Percentiles rank a stretch among this genome's conserved stretches.
Conservation (phyloP, 2,113 vertebrate genomes). For the Percopsis transmontana region DNA sequence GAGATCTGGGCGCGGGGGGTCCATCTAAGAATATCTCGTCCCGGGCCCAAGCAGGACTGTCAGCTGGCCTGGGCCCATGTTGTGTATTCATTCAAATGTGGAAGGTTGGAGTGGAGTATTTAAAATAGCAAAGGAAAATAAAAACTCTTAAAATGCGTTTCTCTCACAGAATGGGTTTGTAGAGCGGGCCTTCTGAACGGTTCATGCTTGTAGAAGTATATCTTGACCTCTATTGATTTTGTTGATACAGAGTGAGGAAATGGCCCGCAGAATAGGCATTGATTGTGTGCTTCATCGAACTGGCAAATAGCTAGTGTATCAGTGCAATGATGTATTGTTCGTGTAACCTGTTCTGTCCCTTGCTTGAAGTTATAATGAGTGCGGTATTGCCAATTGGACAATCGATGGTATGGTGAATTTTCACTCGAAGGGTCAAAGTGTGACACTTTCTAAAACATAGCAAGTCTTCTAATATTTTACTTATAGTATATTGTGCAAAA, state of each 20-base stretch:
- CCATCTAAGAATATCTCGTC: too few species aligned
- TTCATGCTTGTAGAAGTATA: too few species aligned
- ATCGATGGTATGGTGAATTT: slow-evolving; percentile 8
- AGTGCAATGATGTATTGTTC: not conserved
- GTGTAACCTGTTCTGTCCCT: slow-evolving; percentile 8
- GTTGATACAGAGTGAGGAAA: not conserved
- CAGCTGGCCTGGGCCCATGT: too few species aligned
- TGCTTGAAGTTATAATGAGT: slow-evolving; percentile 24
- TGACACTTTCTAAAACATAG: not conserved
- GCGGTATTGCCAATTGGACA: not conserved
- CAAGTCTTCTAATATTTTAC: slow-evolving; percentile 8
- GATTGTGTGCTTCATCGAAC: slow-evolving; percentile 24
- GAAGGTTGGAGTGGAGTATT: too few species aligned
- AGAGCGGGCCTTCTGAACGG: too few species aligned
- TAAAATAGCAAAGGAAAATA: too few species aligned
- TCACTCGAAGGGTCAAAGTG: slow-evolving; percentile 1
- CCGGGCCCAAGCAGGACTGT: too few species aligned
- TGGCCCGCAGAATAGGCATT: not conserved
- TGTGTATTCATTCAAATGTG: too few species aligned
- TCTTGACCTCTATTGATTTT: slow-evolving; percentile 2
- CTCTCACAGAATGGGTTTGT: too few species aligned
- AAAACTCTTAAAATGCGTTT: too few species aligned
- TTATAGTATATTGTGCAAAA: too few species aligned
- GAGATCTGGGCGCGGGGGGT: too few species aligned
- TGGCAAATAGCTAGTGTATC: slow-evolving; percentile 5